Evolutionary conservation across 2,888 invertebrate genomes (phyloP).

Genomic region (Trachelus stipa): DNA sequence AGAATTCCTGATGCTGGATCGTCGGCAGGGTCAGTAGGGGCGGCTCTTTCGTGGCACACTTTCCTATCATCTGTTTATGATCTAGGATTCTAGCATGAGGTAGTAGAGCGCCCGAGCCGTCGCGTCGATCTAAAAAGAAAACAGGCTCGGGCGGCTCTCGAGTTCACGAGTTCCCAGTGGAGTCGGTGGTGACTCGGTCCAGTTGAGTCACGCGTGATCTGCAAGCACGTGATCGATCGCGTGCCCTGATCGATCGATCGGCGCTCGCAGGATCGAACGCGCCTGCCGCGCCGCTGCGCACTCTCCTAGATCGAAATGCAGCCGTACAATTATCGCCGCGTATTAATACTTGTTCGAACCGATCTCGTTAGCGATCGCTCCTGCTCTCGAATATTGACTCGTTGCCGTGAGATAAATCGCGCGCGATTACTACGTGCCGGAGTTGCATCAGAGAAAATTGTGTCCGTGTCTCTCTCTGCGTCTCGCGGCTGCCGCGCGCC

Average conservation of each 20-base stretch:
- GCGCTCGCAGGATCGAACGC: conserved; percentile 36
- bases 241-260: conserved; percentile 27
- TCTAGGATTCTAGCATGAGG: neutral
- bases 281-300: conserved; percentile 17
- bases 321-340: conserved; percentile 50
- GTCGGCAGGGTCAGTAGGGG: too few species aligned
- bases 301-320: conserved; percentile 36
- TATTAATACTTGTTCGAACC: conserved; percentile 36
- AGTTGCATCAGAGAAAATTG: conserved; percentile 14
- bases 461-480: neutral
- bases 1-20: too few species aligned
- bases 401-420: conserved; percentile 29
- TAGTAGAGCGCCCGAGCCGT: too few species aligned
- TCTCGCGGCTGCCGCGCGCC: neutral
- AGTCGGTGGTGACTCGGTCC: conserved; percentile 11
- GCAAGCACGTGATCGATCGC: conserved; percentile 27
- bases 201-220: conserved; percentile 39
- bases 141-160: conserved; percentile 11
- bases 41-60: too few species aligned
- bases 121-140: conserved; percentile 8
- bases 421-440: conserved; percentile 3
- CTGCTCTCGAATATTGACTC: conserved; percentile 49
- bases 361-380: conserved; percentile 30
- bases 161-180: neutral
- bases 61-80: conserved; percentile 1